Evolutionary conservation across 2,113 vertebrate species (phyloP).

Genomic region (Scytalopus superciliaris): DNA sequence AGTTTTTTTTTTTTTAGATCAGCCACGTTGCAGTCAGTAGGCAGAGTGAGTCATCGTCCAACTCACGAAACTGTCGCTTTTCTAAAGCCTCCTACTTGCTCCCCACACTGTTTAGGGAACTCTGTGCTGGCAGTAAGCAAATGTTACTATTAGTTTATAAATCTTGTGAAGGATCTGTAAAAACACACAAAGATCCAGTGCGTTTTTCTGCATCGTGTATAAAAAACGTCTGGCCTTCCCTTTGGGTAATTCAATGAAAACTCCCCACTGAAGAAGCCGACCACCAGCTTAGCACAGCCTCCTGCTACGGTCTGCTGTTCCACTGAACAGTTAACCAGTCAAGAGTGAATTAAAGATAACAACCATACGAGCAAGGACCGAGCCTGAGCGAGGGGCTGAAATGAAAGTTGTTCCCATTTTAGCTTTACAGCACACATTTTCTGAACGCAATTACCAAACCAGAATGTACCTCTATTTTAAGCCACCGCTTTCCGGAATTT

Average conservation of each 20-base stretch:
- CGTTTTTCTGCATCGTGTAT: background rate
- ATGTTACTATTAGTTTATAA: conserved; percentile 57
- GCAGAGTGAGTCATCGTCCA: conserved; percentile 76
- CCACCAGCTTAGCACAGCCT: background rate
- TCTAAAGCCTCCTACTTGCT: conserved; percentile 66
- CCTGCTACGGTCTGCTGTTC: background rate
- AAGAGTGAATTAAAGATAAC: background rate
- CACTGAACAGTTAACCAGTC: background rate
- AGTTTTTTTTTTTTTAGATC: conserved; percentile 22
- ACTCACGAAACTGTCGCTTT: conserved; percentile 60
- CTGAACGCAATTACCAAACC: background rate
- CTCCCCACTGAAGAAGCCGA: background rate
- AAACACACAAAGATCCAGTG: background rate
- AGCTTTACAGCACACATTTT: background rate
- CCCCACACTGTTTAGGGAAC: conserved; percentile 55
- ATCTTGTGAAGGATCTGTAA: conserved; percentile 18
- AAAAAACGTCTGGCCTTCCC: background rate
- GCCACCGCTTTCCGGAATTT: background rate
- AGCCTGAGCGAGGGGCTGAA: background rate
- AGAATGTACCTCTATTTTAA: background rate
- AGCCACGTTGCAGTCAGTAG: conserved; percentile 79
- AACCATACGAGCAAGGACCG: background rate
- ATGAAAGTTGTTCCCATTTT: background rate
- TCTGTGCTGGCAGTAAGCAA: conserved; percentile 51
- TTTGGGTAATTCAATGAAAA: background rate